These are phyloP conservation scores for Bombyx mori DNA, from an alignment of 1,140 invertebrate genomes.

Conservation along the genomic window ASM3026992v2 NC_085121.1:6980001-6980500, in stretches of 20 bases:
- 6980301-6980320: constrained; percentile 36
- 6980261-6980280: constrained; percentile 33
- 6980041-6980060: too few relatives aligned
- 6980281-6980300: constrained; percentile 21
- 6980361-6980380: constrained; percentile 25
- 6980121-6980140: too few relatives aligned
- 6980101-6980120: too few relatives aligned
- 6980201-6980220: too few relatives aligned
- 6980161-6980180: too few relatives aligned
- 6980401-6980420: constrained; percentile 19
- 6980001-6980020: too few relatives aligned
- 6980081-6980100: too few relatives aligned
- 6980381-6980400: constrained; percentile 31
- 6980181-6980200: too few relatives aligned
- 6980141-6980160: too few relatives aligned
- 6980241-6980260: constrained; percentile 34
- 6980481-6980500: too few relatives aligned
- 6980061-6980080: too few relatives aligned
- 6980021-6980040: too few relatives aligned
- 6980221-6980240: constrained; percentile 5
- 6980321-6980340: constrained; percentile 30
- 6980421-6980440: constrained; percentile 1
- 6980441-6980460: constrained; percentile 16
- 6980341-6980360: constrained; percentile 35
- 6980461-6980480: neutral